Evolutionary conservation across 2,797 vertebrate species (phyloP), one percentile per base, ranked within the genome.

Genomic region (Bovichtus variegatus): DNA sequence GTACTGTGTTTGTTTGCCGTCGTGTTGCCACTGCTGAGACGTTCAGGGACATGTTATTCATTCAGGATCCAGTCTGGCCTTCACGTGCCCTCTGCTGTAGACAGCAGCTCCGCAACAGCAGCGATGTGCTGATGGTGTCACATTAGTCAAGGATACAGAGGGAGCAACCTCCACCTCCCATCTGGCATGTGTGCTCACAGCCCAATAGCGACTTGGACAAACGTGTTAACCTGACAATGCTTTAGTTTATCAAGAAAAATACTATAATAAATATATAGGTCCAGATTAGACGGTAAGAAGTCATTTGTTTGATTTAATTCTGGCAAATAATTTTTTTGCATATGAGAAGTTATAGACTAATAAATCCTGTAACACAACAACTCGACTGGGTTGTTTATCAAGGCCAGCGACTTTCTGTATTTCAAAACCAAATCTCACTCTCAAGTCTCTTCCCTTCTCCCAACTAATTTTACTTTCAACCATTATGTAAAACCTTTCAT

Each of bases 61-160:
- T 86, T 57, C 67, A 59, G 59, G 6, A 78, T 55, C 16, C 82
- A 5, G 70, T 62, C 34, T 80, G 87, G 73, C 89, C 84, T 90
- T 89, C 68, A 65, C 7, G 3, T 78, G 84, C 43, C 88, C 88
- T 89, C 80, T 78, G 72, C 49, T 53, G 60, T n/a, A 46, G 27
- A 79, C n/a, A 64, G 60, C 40, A 36, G 60, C 51, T 61, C 59
- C 74, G 58, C 70, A 50, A 50, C 80, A 74, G 74, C 76, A 83
- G 74, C 46, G 74, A 85, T 88, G 82, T 71, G 83, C 38, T 60
- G 68, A 36, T 62, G 74, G 64, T 85, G 87, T 83, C 67, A 74
- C 65, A 71, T 80, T 74, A 80, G 79, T 81, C 90, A 92, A 91
- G 89, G 88, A 85, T 89, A 82, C 82, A 81, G 84, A 50, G 74